Evolutionary conservation across 1,140 invertebrate species (phyloP).

Genomic region (Proales similis): DNA sequence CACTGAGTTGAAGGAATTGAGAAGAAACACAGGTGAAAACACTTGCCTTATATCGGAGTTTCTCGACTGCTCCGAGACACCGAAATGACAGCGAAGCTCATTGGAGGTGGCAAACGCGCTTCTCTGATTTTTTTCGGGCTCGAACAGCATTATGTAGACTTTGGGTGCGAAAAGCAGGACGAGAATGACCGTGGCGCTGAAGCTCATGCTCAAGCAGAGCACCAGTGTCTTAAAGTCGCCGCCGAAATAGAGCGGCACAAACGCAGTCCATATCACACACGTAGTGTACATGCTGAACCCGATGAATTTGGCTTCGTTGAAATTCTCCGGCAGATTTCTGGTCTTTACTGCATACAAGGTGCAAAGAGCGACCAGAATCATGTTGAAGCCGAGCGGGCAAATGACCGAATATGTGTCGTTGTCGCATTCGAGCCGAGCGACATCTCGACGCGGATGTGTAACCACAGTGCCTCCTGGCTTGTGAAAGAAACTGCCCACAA

Average conservation of each 20-base stretch:
- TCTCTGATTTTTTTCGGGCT: slow-evolving; percentile 70
- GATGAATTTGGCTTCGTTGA: slow-evolving; percentile 60
- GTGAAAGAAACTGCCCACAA: not conserved
- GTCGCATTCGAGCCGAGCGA: slow-evolving; percentile 64
- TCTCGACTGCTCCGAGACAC: slow-evolving; percentile 47
- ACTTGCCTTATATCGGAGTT: no score
- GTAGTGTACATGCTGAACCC: slow-evolving; percentile 77
- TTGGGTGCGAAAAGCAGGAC: slow-evolving; percentile 71
- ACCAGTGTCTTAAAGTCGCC: slow-evolving; percentile 65
- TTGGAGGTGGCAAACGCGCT: slow-evolving; percentile 66
- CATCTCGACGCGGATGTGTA: slow-evolving; percentile 41
- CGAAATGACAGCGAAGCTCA: slow-evolving; percentile 70
- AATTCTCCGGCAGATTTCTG: slow-evolving; percentile 76
- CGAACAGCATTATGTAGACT: slow-evolving; percentile 67
- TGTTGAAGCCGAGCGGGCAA: slow-evolving; percentile 69
- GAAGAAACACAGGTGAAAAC: no score
- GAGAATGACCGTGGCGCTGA: slow-evolving; percentile 68
- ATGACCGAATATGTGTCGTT: slow-evolving; percentile 64
- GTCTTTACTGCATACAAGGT: slow-evolving; percentile 78
- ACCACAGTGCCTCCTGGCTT: slow-evolving; percentile 2
- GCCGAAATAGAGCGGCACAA: slow-evolving; percentile 74
- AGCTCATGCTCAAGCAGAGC: slow-evolving; percentile 63
- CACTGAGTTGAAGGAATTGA: no score
- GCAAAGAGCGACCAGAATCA: slow-evolving; percentile 68
- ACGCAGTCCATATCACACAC: slow-evolving; percentile 79